These are phyloP conservation scores for Acromyrmex heyeri DNA, from an alignment of 1,140 invertebrate species.

Conservation along the genomic window DNA sequence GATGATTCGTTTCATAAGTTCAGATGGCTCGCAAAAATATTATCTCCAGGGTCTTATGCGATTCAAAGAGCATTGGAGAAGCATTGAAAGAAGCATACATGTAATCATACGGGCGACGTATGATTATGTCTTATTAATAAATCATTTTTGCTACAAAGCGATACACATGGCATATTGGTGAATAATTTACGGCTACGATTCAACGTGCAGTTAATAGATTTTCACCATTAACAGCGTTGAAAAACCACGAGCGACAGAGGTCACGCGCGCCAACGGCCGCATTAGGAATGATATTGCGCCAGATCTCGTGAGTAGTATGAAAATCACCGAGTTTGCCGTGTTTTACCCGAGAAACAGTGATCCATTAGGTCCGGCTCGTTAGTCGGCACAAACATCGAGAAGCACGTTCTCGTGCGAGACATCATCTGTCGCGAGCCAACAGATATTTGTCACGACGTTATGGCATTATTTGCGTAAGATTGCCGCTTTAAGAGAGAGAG, in stretches of 20 bases:
- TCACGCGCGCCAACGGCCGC: background rate
- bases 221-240: constrained; percentile 12
- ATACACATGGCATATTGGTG: background rate
- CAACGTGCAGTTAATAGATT: constrained; percentile 49
- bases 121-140: constrained; percentile 53
- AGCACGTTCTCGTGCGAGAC: constrained; percentile 18
- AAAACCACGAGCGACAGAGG: constrained; percentile 36
- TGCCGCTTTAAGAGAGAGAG: background rate
- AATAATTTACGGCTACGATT: constrained; percentile 48
- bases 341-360: constrained; percentile 21
- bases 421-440: constrained; percentile 43
- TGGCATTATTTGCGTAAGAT: constrained; percentile 70
- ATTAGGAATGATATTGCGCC: constrained; percentile 42
- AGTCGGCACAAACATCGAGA: background rate
- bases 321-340: constrained; percentile 8
- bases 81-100: constrained; percentile 19
- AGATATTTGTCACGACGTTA: constrained; percentile 66
- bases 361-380: constrained; percentile 41
- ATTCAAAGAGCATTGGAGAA: constrained; percentile 15
- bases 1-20: constrained; percentile 33
- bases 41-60: background rate
- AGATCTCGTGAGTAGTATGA: constrained; percentile 14
- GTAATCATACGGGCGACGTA: constrained; percentile 6
- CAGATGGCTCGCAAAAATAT: constrained; percentile 5
- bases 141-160: constrained; percentile 46